Evolutionary conservation across 2,113 vertebrate species (phyloP).

Genomic region (Actenoides lindsayi): DNA sequence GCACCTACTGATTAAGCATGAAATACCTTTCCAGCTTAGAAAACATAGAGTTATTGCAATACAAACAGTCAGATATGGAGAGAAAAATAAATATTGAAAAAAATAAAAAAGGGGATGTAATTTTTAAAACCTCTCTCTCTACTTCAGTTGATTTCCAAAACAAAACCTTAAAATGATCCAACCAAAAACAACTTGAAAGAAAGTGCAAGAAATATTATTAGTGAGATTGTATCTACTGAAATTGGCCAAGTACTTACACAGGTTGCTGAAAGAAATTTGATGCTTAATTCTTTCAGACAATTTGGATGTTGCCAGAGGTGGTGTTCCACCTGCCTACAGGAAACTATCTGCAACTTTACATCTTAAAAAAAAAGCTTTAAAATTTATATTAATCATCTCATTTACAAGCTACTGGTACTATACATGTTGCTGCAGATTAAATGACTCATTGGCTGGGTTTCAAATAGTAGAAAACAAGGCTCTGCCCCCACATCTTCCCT

Average conservation of each 20-base stretch:
- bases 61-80: not conserved
- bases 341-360: conserved; percentile 49
- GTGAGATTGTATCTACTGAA: conserved; percentile 43
- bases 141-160: not conserved
- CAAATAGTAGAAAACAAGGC: conserved; percentile 49
- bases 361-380: not conserved
- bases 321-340: conserved; percentile 59
- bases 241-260: conserved; percentile 6
- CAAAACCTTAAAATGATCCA: not conserved
- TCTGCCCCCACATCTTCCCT: conserved; percentile 28
- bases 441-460: conserved; percentile 53
- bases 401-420: conserved; percentile 54
- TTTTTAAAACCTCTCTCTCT: not conserved
- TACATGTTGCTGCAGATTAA: conserved; percentile 67
- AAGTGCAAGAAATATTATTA: conserved; percentile 21
- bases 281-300: conserved; percentile 46
- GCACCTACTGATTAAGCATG: not conserved
- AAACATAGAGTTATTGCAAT: not conserved
- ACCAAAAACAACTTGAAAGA: not conserved
- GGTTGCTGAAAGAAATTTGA: conserved; percentile 52
- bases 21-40: not conserved
- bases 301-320: conserved; percentile 60
- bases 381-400: conserved; percentile 56
- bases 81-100: not conserved
- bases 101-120: not conserved